These are phyloP conservation scores for Paramormyrops hopkinsi DNA, from an alignment of 2,797 vertebrate species.

Conservation along the genomic window DNA sequence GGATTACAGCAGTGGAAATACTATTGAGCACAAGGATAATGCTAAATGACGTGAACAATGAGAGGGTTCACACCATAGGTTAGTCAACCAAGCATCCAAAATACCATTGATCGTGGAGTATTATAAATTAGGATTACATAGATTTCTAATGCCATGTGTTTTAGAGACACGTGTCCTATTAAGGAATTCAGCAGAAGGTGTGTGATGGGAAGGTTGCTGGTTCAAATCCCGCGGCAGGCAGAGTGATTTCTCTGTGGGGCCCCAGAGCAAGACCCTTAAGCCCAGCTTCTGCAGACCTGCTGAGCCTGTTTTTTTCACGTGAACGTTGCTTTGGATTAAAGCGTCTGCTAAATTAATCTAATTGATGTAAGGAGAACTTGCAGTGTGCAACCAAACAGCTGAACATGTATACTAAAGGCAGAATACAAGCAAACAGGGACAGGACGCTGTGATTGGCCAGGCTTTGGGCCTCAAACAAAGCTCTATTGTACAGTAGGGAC, in stretches of 20 bases:
- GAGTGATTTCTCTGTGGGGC: not conserved
- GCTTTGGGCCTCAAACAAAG: not conserved
- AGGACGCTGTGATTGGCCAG: not conserved
- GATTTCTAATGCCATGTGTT: not conserved
- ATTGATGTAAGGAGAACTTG: not conserved
- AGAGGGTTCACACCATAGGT: not conserved
- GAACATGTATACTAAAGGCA: not conserved
- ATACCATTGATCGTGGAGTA: not conserved
- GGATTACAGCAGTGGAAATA: not conserved
- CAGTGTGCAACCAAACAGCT: not conserved
- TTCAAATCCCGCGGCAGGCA: not conserved
- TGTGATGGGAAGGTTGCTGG: not conserved
- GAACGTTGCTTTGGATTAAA: not conserved
- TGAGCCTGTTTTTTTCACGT: not conserved
- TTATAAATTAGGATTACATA: not conserved
- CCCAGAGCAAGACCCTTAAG: not conserved
- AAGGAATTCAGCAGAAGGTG: not conserved
- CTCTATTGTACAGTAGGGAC: constrained; percentile 13
- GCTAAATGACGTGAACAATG: not conserved
- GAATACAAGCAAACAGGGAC: not conserved
- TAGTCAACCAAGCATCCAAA: not conserved
- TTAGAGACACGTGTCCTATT: not conserved
- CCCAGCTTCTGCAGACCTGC: not conserved
- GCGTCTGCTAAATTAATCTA: not conserved
- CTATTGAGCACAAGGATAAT: not conserved